A percentile compares a stretch with the other conserved stretches of the same genome.
Evolutionary conservation across 1,140 invertebrate species (phyloP).

Genomic region (Vanessa tameamea): DNA sequence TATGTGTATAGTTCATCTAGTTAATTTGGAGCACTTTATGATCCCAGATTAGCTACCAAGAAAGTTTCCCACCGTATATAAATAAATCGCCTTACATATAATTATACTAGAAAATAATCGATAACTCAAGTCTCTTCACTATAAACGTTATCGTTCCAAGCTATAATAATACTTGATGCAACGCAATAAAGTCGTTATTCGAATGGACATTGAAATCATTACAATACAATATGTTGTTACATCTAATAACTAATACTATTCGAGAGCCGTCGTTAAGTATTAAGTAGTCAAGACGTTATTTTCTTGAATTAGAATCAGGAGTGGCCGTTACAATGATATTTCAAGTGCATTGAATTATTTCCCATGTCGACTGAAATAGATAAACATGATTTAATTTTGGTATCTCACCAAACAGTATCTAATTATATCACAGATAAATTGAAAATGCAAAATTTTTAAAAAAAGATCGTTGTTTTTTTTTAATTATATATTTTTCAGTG

Average conservation of each 20-base stretch:
- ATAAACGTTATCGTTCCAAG: constrained; percentile 16
- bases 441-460: no score
- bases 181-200: constrained; percentile 26
- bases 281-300: constrained; percentile 55
- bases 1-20: neutral
- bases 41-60: constrained; percentile 8
- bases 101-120: constrained; percentile 47
- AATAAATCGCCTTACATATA: constrained; percentile 55
- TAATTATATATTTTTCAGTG: neutral
- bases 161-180: constrained; percentile 9
- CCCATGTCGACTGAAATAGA: constrained; percentile 51
- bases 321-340: constrained; percentile 49
- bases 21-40: neutral
- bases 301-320: constrained; percentile 53
- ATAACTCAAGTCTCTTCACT: constrained; percentile 38
- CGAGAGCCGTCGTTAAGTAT: constrained; percentile 50
- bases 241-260: constrained; percentile 50
- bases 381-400: neutral
- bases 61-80: constrained; percentile 61
- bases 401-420: neutral
- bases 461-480: neutral
- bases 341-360: constrained; percentile 56
- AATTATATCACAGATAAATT: neutral
- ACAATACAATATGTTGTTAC: constrained; percentile 43
- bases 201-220: constrained; percentile 6